Percentiles rank a stretch among this genome's conserved stretches.
Conservation (phyloP, 2,888 invertebrate genomes). For the Eupeodes luniger region DNA sequence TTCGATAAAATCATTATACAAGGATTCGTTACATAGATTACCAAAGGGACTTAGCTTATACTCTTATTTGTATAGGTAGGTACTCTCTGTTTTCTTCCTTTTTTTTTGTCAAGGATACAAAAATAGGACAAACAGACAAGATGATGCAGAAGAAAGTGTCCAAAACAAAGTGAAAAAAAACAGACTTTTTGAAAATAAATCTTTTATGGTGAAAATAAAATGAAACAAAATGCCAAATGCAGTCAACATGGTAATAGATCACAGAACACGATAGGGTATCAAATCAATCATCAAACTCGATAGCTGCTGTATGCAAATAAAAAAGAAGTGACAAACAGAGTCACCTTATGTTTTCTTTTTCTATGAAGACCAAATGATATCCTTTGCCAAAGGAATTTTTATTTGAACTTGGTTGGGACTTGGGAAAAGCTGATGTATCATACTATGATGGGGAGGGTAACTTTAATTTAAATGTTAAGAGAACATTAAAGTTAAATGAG, state of each 20-base stretch:
- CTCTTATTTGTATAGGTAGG: too few relatives aligned
- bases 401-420: neutral
- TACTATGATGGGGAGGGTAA: too few relatives aligned
- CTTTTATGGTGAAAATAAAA: neutral
- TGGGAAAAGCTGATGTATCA: neutral
- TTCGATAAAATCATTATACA: neutral
- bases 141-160: neutral
- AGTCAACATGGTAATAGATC: neutral
- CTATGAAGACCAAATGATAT: neutral
- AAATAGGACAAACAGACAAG: too few relatives aligned
- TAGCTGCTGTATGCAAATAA: neutral
- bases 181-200: neutral
- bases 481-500: too few relatives aligned
- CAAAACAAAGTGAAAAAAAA: neutral
- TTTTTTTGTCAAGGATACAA: too few relatives aligned
- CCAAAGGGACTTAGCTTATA: neutral
- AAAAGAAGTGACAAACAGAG: neutral
- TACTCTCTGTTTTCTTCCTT: too few relatives aligned
- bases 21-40: neutral
- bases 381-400: neutral
- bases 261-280: neutral
- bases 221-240: neutral
- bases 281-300: slow-evolving; percentile 7
- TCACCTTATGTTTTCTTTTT: neutral
- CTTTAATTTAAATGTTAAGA: too few relatives aligned